Conservation (phyloP, 2,888 invertebrate species). For the Teinopalpus imperialis region DNA sequence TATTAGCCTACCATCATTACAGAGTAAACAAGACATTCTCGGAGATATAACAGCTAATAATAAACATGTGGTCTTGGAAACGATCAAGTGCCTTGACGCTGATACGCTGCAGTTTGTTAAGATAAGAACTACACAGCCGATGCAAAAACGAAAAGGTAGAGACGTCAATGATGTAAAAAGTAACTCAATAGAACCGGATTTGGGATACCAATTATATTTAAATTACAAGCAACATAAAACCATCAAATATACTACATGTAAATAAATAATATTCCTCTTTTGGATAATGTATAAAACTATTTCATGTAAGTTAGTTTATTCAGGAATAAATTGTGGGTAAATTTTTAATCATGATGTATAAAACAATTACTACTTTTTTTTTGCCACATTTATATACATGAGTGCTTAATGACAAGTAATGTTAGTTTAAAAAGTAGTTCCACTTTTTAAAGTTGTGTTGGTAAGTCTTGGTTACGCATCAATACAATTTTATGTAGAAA, state of each 20-base stretch:
- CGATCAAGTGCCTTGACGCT: slow-evolving; percentile 17
- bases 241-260: not conserved
- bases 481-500: too few species aligned
- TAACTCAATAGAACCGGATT: slow-evolving; percentile 1
- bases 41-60: slow-evolving; percentile 17
- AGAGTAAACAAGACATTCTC: slow-evolving; percentile 9
- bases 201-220: not conserved
- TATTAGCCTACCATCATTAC: not conserved
- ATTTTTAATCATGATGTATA: too few species aligned
- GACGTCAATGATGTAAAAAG: slow-evolving; percentile 11
- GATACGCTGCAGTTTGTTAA: slow-evolving; percentile 8
- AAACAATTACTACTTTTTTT: too few species aligned
- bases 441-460: too few species aligned
- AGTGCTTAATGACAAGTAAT: too few species aligned
- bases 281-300: too few species aligned
- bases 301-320: too few species aligned
- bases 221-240: slow-evolving; percentile 4
- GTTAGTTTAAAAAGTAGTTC: too few species aligned
- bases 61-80: slow-evolving; percentile 18
- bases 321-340: too few species aligned
- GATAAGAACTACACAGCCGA: slow-evolving; percentile 8
- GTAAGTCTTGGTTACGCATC: too few species aligned
- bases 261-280: too few species aligned
- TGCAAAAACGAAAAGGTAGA: slow-evolving; percentile 6
- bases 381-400: too few species aligned